phyloP scores from a whole-genome alignment of 2,888 invertebrate genomes.

The Petrolisthes manimaculis region DNA sequence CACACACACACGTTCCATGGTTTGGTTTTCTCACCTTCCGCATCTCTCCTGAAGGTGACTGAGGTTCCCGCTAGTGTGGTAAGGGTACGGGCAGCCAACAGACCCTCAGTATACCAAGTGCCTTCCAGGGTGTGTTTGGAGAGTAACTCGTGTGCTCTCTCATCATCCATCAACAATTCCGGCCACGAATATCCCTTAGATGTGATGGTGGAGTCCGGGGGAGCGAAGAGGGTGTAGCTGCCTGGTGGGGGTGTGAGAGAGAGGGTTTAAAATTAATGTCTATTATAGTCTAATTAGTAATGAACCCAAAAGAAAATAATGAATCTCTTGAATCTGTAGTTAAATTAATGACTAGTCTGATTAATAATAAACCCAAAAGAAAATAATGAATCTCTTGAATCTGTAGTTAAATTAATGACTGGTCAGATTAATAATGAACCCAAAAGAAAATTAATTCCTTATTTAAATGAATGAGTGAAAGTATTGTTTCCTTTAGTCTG shows the following conservation, averaged over 20 bases:
- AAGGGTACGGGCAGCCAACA: slow-evolving; percentile 50
- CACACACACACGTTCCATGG: neutral
- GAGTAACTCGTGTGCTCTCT: slow-evolving; percentile 49
- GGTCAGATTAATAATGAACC: too few relatives aligned
- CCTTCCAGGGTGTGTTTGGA: slow-evolving; percentile 60
- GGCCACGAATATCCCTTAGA: slow-evolving; percentile 63
- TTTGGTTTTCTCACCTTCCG: slow-evolving; percentile 25
- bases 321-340: too few relatives aligned
- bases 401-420: too few relatives aligned
- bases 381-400: too few relatives aligned
- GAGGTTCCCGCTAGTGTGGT: slow-evolving; percentile 52
- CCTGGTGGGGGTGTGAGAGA: neutral
- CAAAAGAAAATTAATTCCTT: neutral
- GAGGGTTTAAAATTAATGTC: too few relatives aligned
- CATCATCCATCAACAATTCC: slow-evolving; percentile 42
- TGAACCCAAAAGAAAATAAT: too few relatives aligned
- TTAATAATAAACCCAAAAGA: too few relatives aligned
- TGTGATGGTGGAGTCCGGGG: slow-evolving; percentile 59
- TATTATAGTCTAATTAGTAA: too few relatives aligned
- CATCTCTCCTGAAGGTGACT: slow-evolving; percentile 53
- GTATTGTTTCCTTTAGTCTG: neutral
- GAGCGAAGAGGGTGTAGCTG: slow-evolving; percentile 52
- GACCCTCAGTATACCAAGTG: slow-evolving; percentile 62
- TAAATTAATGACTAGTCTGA: too few relatives aligned
- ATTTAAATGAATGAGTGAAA: neutral